Conservation (phyloP, 1,140 invertebrate genomes). For the Drosophila bipectinata region DNA sequence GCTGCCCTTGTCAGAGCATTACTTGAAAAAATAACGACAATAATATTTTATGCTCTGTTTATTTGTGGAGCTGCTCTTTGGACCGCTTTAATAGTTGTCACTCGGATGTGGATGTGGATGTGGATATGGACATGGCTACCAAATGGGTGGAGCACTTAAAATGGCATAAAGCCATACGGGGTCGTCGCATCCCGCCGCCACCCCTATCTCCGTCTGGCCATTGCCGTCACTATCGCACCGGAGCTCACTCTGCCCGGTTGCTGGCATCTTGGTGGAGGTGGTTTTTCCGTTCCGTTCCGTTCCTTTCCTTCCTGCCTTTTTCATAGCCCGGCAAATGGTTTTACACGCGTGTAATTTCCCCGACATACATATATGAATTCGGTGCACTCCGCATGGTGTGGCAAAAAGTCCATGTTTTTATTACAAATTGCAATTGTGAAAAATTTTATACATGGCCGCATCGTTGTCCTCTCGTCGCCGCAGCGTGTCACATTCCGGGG, state of each 20-base stretch:
- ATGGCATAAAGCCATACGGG: conserved; percentile 70
- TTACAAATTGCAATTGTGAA: conserved; percentile 82
- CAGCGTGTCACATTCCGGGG: conserved; percentile 71
- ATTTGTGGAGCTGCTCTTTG: conserved; percentile 47
- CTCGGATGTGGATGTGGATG: conserved; percentile 48
- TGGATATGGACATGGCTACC: conserved; percentile 40
- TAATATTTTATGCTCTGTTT: conserved; percentile 78
- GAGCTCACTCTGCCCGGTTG: conserved; percentile 26
- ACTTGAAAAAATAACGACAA: conserved; percentile 52
- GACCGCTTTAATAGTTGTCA: conserved; percentile 65
- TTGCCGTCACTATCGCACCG: conserved; percentile 22
- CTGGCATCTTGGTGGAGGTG: conserved; percentile 42
- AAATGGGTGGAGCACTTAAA: conserved; percentile 75
- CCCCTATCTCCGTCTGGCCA: conserved; percentile 12
- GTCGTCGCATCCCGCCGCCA: conserved; percentile 9
- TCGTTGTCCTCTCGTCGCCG: conserved; percentile 40
- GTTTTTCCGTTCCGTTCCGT: conserved; percentile 1
- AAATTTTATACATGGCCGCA: conserved; percentile 81
- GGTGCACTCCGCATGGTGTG: conserved; percentile 26
- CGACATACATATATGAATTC: conserved; percentile 22
- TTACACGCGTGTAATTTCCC: conserved; percentile 49
- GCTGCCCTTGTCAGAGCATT: conserved; percentile 1
- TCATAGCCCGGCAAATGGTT: conserved; percentile 50
- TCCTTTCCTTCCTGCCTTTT: conserved; percentile 22
- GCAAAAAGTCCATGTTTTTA: conserved; percentile 81